These are phyloP conservation scores for Steinernema hermaphroditum DNA, from an alignment of 2,888 invertebrate genomes.

Conservation along the genomic window DNA sequence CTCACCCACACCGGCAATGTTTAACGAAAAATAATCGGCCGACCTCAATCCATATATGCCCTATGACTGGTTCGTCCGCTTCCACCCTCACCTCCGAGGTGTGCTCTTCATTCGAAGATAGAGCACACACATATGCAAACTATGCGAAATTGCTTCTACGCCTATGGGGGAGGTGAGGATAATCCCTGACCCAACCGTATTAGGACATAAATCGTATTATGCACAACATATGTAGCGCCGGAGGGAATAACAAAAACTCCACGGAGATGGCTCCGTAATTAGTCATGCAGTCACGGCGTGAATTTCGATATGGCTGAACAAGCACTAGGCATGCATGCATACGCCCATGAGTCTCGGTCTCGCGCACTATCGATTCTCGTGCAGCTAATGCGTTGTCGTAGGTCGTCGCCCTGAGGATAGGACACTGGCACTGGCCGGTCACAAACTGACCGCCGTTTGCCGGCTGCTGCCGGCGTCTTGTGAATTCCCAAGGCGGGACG, in stretches of 20 bases:
- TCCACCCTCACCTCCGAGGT: slow-evolving; percentile 1
- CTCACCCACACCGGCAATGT: slow-evolving; percentile 29
- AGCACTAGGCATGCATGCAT: slow-evolving; percentile 24
- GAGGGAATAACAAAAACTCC: slow-evolving; percentile 12
- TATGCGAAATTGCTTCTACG: slow-evolving; percentile 18
- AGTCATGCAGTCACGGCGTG: slow-evolving; percentile 31
- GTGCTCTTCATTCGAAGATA: slow-evolving; percentile 15
- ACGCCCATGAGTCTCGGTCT: neutral
- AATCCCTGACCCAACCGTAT: slow-evolving; percentile 11
- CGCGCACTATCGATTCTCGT: slow-evolving; percentile 22
- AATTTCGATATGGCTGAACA: slow-evolving; percentile 29
- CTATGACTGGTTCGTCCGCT: slow-evolving; percentile 19
- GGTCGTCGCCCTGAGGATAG: slow-evolving; percentile 24
- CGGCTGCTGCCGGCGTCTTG: slow-evolving; percentile 1
- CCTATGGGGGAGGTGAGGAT: neutral
- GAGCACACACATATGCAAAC: slow-evolving; percentile 1
- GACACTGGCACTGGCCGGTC: neutral
- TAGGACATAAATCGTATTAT: neutral
- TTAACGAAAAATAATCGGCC: slow-evolving; percentile 31
- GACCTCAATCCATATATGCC: slow-evolving; percentile 31
- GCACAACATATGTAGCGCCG: neutral
- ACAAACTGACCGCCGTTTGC: slow-evolving; percentile 23
- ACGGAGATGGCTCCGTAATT: slow-evolving; percentile 16
- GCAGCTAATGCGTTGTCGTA: slow-evolving; percentile 20
- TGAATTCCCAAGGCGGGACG: slow-evolving; percentile 9